phyloP scores from a whole-genome alignment of 2,888 invertebrate genomes.

The Nezara viridula region DNA sequence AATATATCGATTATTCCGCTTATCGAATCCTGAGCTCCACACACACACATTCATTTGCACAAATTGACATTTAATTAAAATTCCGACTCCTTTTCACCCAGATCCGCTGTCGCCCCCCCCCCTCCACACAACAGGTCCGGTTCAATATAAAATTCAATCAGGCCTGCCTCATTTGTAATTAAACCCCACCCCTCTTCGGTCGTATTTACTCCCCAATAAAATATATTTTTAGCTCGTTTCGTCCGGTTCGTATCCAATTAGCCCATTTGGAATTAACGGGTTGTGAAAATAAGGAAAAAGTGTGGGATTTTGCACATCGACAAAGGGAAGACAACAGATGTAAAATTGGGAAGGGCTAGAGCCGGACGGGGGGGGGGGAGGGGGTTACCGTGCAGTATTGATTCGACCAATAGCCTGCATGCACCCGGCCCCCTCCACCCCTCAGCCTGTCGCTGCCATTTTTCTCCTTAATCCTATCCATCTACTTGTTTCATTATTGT shows the following conservation, averaged over 20 bases:
- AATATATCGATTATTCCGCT: background rate
- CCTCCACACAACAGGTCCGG: background rate
- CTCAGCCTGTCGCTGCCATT: slow-evolving; percentile 29
- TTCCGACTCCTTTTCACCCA: background rate
- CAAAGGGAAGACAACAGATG: slow-evolving; percentile 34
- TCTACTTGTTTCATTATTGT: background rate
- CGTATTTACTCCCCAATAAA: slow-evolving; percentile 19
- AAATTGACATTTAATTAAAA: slow-evolving; percentile 16
- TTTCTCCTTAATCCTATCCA: slow-evolving; percentile 3
- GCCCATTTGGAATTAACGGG: slow-evolving; percentile 19
- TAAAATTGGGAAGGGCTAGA: slow-evolving; percentile 46
- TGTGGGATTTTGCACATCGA: slow-evolving; percentile 27
- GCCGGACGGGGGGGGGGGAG: slow-evolving; percentile 5
- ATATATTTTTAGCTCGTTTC: background rate
- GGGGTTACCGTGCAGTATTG: slow-evolving; percentile 54
- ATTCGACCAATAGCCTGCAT: slow-evolving; percentile 54
- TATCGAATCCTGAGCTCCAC: background rate
- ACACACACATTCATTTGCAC: background rate
- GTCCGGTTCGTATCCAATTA: background rate
- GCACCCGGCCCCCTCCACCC: slow-evolving; percentile 51
- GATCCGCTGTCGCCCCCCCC: background rate
- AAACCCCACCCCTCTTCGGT: background rate
- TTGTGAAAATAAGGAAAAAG: slow-evolving; percentile 38
- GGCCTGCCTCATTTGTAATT: slow-evolving; percentile 33
- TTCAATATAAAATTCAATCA: slow-evolving; percentile 39